These are phyloP conservation scores for Blennius ocellaris DNA, from an alignment of 2,113 vertebrate genomes.

Conservation along the genomic window DNA sequence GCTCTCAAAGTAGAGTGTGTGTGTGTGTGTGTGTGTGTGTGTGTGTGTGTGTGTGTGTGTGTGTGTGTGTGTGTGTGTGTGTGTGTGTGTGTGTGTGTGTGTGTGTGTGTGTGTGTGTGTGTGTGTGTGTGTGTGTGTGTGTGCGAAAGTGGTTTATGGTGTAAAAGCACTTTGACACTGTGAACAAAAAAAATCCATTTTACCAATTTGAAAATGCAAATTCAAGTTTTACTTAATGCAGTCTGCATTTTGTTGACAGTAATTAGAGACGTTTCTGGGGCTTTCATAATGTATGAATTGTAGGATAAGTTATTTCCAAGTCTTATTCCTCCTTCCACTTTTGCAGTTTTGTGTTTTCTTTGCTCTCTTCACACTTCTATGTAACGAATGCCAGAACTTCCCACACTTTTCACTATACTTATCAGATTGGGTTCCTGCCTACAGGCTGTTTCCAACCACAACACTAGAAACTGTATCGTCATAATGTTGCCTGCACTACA, in stretches of 20 bases:
- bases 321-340: neutral
- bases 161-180: too few species aligned
- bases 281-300: neutral
- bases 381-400: conserved; percentile 48
- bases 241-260: neutral
- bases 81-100: too few species aligned
- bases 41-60: too few species aligned
- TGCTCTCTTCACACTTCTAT: conserved; percentile 35
- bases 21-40: too few species aligned
- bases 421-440: conserved; percentile 68
- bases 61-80: too few species aligned
- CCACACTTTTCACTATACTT: conserved; percentile 37
- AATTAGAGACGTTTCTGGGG: neutral
- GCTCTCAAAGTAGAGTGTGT: too few species aligned
- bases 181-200: neutral
- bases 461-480: conserved; percentile 42
- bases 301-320: neutral
- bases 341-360: conserved; percentile 7
- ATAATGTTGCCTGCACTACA: conserved; percentile 50
- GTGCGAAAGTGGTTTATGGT: too few species aligned
- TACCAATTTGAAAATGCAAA: conserved; percentile 1
- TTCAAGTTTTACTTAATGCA: conserved; percentile 8
- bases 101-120: too few species aligned
- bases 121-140: too few species aligned
- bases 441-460: conserved; percentile 66